Evolutionary conservation across 92 coral and sea anemone genomes (phyloP).

Genomic region (Phenganax marumi): DNA sequence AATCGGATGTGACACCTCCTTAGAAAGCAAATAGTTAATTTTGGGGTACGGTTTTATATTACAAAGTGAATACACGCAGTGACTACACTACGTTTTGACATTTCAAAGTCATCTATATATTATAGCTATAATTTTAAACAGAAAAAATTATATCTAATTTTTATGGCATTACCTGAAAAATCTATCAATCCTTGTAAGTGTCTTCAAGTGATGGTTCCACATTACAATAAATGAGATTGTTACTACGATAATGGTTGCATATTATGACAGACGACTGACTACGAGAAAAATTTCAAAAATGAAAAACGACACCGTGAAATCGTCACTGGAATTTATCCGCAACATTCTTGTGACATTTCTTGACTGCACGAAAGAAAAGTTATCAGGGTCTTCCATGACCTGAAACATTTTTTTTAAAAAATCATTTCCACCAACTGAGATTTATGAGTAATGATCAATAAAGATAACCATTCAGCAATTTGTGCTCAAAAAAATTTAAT

Average conservation of each 20-base stretch:
- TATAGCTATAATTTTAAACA: too few species aligned
- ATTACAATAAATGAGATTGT: not conserved
- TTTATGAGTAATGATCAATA: not conserved
- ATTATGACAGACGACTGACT: not conserved
- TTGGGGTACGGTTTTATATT: not conserved
- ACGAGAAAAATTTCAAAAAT: not conserved
- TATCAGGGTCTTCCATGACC: not conserved
- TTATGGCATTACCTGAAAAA: not conserved
- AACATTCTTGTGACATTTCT: not conserved
- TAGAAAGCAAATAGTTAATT: not conserved
- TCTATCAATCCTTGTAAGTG: not conserved
- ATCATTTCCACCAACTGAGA: too few species aligned
- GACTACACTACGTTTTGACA: too few species aligned
- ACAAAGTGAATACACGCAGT: not conserved
- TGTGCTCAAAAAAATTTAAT: not conserved
- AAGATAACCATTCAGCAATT: not conserved
- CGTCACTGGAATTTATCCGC: not conserved
- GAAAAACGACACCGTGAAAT: conserved; percentile 3
- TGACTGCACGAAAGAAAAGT: not conserved
- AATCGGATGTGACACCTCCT: conserved; percentile 23
- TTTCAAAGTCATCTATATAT: too few species aligned
- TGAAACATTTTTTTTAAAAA: too few species aligned
- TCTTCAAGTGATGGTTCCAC: not conserved
- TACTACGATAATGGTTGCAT: not conserved
- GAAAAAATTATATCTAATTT: not conserved